Evolutionary conservation across 1,140 invertebrate species (phyloP).

Genomic region (Dolichoris vasculosae): DNA sequence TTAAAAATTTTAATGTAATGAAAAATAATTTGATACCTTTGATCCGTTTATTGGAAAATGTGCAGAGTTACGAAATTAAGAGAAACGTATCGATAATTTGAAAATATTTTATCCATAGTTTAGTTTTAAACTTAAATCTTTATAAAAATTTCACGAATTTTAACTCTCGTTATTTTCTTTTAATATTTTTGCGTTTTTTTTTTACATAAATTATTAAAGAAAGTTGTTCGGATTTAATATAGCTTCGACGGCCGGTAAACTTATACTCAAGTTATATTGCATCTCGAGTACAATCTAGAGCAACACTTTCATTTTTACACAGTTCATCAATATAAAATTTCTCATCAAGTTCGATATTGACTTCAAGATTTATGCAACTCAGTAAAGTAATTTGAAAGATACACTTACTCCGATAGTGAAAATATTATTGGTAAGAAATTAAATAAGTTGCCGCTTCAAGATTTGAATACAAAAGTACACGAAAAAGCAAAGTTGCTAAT

Average conservation of each 20-base stretch:
- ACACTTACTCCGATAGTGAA: slow-evolving; percentile 7
- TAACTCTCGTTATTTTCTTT: neutral
- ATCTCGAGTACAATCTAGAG: neutral
- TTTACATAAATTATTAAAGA: neutral
- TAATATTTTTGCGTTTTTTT: neutral
- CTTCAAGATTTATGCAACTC: neutral
- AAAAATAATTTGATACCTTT: neutral
- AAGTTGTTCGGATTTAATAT: neutral
- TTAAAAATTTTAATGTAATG: neutral
- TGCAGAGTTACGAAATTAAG: too few species aligned
- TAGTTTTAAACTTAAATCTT: too few species aligned
- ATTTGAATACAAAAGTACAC: neutral
- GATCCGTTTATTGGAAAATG: neutral
- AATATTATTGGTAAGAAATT: slow-evolving; percentile 32
- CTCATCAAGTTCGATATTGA: neutral
- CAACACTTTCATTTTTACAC: neutral
- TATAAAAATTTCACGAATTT: neutral
- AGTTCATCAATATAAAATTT: slow-evolving; percentile 13
- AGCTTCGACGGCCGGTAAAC: neutral
- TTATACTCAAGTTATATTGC: slow-evolving; percentile 4
- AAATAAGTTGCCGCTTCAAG: slow-evolving; percentile 24
- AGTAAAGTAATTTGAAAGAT: slow-evolving; percentile 40
- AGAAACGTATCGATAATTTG: too few species aligned
- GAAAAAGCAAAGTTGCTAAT: neutral
- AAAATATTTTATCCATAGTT: neutral